These are phyloP conservation scores for Andrena haemorrhoa DNA, from an alignment of 2,888 invertebrate genomes.

Conservation along the genomic window DNA sequence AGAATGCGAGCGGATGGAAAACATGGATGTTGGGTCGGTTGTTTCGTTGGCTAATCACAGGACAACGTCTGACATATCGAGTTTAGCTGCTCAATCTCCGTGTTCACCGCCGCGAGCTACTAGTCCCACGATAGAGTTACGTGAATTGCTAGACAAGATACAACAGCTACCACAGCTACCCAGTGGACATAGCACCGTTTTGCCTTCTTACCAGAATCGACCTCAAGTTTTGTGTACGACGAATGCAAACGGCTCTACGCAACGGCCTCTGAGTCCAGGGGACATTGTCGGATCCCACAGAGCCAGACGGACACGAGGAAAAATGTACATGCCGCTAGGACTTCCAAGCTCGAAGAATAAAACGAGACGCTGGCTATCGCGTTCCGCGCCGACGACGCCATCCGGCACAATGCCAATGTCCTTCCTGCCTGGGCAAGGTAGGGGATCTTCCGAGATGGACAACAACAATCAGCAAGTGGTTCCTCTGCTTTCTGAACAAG, in stretches of 20 bases:
- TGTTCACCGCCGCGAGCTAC: constrained; percentile 93
- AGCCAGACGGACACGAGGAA: constrained; percentile 81
- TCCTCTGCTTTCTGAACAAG: constrained; percentile 81
- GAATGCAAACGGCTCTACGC: constrained; percentile 73
- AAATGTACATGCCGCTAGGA: constrained; percentile 85
- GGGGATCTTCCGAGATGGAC: constrained; percentile 78
- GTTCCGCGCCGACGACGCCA: constrained; percentile 93
- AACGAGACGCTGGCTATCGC: constrained; percentile 88
- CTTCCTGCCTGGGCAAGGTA: constrained; percentile 86
- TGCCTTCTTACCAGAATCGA: constrained; percentile 73
- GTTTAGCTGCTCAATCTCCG: constrained; percentile 89
- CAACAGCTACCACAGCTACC: constrained; percentile 88
- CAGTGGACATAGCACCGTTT: constrained; percentile 71
- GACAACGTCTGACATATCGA: constrained; percentile 89
- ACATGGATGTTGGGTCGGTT: constrained; percentile 79
- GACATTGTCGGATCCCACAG: constrained; percentile 79
- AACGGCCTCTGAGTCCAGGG: constrained; percentile 77
- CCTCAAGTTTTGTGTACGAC: constrained; percentile 77
- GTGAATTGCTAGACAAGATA: constrained; percentile 90
- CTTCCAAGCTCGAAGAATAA: constrained; percentile 78
- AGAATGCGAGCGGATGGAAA: constrained; percentile 79
- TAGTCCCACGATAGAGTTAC: constrained; percentile 91
- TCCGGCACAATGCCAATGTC: constrained; percentile 89
- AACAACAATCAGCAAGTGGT: constrained; percentile 81
- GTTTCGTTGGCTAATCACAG: constrained; percentile 85